Base-by-base conservation (phyloP, 2,888 invertebrate species). In the Netelia melanura region DNA sequence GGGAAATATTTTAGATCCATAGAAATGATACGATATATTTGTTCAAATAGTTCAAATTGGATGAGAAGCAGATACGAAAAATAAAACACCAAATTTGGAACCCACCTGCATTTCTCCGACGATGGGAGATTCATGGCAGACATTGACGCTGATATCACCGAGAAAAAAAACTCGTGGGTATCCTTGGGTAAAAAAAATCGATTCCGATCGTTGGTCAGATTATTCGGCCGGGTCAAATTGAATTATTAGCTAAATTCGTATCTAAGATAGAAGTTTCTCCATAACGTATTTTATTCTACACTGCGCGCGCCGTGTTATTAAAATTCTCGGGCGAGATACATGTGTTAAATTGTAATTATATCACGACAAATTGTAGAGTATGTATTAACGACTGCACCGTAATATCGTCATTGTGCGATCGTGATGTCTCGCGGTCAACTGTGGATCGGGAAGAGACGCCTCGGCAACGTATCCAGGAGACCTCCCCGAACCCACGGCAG, bases 21-120 rank as follows among this genome's bases (percentile, higher is more conserved):
- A 62, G 62, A 62, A 56, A 56, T 8, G 6, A 56, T 9, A 5
- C 56, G 17, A 56, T 5, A 14, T 14, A 21, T n/a, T 14, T 17
- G 21, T 56, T 56, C 21, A 56, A 56, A 17, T 17, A 21, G 21
- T 25, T 14, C 2, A 9, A 44, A 2, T 3, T 17, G 11, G 64
- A 38, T 54, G n/a, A 58, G 44, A 38, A 38, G 8, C 3, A 21
- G 5, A 58, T 23, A 1, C 14, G 10, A 25, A 80, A 21, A 75
- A 75, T 25, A 6, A 11, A 5, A 43, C 11, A 21, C 11, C 11
- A 67, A 21, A 38, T 38, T 44, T 14, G 30, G 8, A 5, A 90
- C 92, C 86, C 86, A 92, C 93, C 93, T 93, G 93, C 93, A 93
- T 93, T 89, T 90, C 91, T 90, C 89, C 86, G 83, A 76, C 86